Evolutionary conservation across 2,888 invertebrate species (phyloP).

Genomic region (Cheilosia scutellata): DNA sequence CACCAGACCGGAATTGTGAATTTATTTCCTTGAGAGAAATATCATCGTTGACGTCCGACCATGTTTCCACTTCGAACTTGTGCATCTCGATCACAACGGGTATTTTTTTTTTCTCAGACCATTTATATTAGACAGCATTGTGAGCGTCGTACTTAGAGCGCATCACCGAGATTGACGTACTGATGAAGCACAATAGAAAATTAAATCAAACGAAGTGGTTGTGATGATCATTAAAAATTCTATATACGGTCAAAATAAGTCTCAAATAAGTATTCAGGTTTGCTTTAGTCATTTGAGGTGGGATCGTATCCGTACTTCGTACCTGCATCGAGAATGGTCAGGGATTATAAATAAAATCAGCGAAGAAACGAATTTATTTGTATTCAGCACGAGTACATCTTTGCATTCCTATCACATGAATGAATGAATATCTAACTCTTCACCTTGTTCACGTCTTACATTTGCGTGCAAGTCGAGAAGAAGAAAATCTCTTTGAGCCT

Average conservation of each 20-base stretch:
- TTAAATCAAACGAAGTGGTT: neutral
- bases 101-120: conserved; percentile 19
- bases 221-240: neutral
- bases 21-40: conserved; percentile 32
- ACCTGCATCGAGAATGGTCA: conserved; percentile 5
- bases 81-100: neutral
- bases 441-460: conserved; percentile 24
- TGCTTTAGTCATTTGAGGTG: neutral
- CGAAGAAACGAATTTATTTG: conserved; percentile 32
- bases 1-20: conserved; percentile 17
- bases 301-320: neutral
- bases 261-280: neutral
- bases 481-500: conserved; percentile 44
- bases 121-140: neutral
- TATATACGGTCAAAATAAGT: neutral
- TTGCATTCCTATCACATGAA: conserved; percentile 53
- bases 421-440: conserved; percentile 15
- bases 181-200: neutral
- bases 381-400: conserved; percentile 52
- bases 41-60: neutral
- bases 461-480: conserved; percentile 3
- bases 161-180: conserved; percentile 6
- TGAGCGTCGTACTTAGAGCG: no score
- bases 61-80: neutral
- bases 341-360: neutral